phyloP scores from a whole-genome alignment of 35 echinoderm and acorn worm species.

The Nesometra sesokonis region DNA sequence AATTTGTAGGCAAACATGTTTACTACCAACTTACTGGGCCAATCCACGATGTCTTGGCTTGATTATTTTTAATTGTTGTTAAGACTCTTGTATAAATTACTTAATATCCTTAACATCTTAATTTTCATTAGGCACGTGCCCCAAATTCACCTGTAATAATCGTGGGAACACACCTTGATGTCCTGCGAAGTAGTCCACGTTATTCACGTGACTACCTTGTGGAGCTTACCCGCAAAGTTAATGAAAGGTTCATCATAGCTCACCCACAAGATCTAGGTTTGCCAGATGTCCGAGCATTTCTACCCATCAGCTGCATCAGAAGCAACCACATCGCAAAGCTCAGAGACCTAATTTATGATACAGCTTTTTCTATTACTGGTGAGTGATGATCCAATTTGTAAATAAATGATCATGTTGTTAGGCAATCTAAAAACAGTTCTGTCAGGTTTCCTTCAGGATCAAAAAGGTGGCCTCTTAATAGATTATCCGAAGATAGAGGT shows the following conservation, averaged over 20 bases:
- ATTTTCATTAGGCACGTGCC: conserved; percentile 61
- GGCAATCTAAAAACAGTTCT: no score
- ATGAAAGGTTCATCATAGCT: conserved; percentile 79
- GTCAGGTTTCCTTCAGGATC: no score
- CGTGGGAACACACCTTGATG: conserved; percentile 85
- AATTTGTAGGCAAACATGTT: no score
- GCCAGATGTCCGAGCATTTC: conserved; percentile 50
- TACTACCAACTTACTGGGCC: no score
- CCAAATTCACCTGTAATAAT: conserved; percentile 91
- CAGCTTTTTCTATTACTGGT: conserved; percentile 77
- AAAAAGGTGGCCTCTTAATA: no score
- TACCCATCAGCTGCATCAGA: conserved; percentile 58
- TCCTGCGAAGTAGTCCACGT: conserved; percentile 37
- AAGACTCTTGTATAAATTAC: no score
- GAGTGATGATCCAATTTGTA: neutral
- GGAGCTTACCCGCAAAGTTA: conserved; percentile 68
- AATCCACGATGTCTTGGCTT: no score
- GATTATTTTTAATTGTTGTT: no score
- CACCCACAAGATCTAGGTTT: conserved; percentile 73
- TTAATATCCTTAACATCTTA: neutral
- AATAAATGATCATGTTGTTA: neutral
- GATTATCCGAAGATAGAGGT: no score
- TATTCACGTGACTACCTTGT: conserved; percentile 73
- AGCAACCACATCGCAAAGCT: conserved; percentile 45
- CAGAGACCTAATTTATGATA: conserved; percentile 78